Conservation (phyloP, 2,888 invertebrate genomes). For the Platycheirus albimanus region DNA sequence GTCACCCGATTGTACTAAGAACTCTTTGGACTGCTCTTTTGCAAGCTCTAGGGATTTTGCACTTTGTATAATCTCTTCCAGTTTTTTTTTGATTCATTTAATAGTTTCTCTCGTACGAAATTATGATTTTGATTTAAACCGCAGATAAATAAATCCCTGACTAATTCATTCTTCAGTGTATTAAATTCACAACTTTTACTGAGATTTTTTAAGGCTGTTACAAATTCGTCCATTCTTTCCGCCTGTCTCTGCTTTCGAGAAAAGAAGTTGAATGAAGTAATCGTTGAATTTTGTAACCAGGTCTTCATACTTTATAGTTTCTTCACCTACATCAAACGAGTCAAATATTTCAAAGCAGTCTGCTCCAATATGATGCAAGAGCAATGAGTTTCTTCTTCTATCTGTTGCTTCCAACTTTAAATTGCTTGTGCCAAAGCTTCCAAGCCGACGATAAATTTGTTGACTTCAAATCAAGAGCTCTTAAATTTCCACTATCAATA, state of each 20-base stretch:
- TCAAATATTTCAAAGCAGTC: neutral
- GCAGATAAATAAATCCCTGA: conserved; percentile 16
- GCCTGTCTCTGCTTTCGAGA: neutral
- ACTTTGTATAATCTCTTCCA: neutral
- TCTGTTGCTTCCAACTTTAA: conserved; percentile 8
- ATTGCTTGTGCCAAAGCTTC: conserved; percentile 14
- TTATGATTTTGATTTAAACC: conserved; percentile 14
- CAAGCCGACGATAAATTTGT: conserved; percentile 1
- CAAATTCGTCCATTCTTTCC: neutral
- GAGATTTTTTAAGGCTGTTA: neutral
- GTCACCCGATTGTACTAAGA: neutral
- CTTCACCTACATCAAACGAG: neutral
- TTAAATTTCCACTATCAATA: no score
- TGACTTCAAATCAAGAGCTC: no score
- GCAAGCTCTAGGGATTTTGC: conserved; percentile 3
- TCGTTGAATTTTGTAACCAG: neutral
- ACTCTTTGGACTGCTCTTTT: conserved; percentile 6
- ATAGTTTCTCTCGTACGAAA: conserved; percentile 5
- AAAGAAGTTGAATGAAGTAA: neutral
- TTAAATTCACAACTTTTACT: conserved; percentile 2
- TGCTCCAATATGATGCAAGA: neutral
- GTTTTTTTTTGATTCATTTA: conserved; percentile 21
- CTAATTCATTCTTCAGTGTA: conserved; percentile 1
- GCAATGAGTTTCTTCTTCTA: conserved; percentile 8
- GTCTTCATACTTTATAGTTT: neutral